Evolutionary conservation across 2,888 invertebrate genomes (phyloP).

Genomic region (Eutolmus rufibarbis): DNA sequence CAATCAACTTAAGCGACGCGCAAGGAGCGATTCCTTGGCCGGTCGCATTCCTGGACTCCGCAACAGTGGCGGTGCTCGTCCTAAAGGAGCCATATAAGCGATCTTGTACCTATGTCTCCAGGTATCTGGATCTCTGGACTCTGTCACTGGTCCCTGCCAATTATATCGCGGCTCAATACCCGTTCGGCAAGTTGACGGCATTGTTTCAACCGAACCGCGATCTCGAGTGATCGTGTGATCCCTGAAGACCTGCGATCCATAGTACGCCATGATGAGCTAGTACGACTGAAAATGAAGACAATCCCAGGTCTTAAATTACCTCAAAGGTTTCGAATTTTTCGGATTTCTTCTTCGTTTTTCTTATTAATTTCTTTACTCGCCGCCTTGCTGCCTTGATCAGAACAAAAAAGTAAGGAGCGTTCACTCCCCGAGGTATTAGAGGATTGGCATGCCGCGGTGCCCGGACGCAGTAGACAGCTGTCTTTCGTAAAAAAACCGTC

Average conservation of each 20-base stretch:
- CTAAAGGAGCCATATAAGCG: conserved; percentile 10
- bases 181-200: conserved; percentile 37
- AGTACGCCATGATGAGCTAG: conserved; percentile 22
- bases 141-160: conserved; percentile 28
- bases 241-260: neutral
- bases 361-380: neutral
- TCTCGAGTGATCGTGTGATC: conserved; percentile 11
- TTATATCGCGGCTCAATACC: conserved; percentile 39
- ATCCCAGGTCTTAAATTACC: conserved; percentile 22
- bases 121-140: neutral
- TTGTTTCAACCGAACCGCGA: conserved; percentile 41
- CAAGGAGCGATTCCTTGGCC: conserved; percentile 32
- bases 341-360: neutral
- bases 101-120: neutral
- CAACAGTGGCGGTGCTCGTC: neutral
- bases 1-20: conserved; percentile 45
- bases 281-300: conserved; percentile 16
- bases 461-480: conserved; percentile 18
- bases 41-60: conserved; percentile 11
- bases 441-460: conserved; percentile 3
- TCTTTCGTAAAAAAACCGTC: neutral
- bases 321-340: conserved; percentile 19
- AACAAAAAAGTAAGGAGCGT: conserved; percentile 29
- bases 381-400: neutral
- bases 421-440: conserved; percentile 32